These are phyloP conservation scores for Fratercula arctica DNA, from an alignment of 2,797 vertebrate species.

Conservation along the genomic window DNA sequence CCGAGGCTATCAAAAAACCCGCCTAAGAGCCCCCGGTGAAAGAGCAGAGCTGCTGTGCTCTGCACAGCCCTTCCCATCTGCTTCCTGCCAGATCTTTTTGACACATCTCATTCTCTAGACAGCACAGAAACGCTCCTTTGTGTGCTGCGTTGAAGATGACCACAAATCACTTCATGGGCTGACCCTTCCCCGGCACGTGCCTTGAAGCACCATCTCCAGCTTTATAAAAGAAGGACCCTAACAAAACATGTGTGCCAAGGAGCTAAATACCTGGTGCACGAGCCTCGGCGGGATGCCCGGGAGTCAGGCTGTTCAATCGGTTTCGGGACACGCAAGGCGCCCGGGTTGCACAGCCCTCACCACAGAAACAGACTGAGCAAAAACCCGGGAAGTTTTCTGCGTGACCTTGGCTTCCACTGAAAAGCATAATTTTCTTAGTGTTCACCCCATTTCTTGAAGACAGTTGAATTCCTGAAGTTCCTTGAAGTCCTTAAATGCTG, in stretches of 20 bases:
- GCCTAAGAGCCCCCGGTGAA: not conserved
- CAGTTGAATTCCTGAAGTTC: not conserved
- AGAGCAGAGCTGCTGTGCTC: not conserved
- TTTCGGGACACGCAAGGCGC: not conserved
- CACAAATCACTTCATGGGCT: not conserved
- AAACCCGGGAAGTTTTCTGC: rapidly evolving
- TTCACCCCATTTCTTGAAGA: not conserved
- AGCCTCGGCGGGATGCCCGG: rapidly evolving
- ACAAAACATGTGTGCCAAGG: rapidly evolving
- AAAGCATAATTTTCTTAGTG: rapidly evolving
- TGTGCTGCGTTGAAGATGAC: not conserved
- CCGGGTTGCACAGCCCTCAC: not conserved
- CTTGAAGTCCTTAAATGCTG: not conserved
- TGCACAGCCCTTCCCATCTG: not conserved
- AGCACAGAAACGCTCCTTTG: not conserved
- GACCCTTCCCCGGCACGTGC: not conserved
- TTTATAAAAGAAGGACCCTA: not conserved
- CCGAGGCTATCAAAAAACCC: not conserved
- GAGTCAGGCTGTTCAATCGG: not conserved
- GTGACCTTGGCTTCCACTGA: not conserved
- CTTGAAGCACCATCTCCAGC: not conserved
- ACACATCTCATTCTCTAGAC: not conserved
- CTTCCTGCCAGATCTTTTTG: not conserved
- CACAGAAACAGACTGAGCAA: not conserved
- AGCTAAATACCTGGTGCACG: not conserved